These are phyloP conservation scores for Cheirogaleus medius DNA, from an alignment of 2,113 vertebrate species.

Conservation along the genomic window DNA sequence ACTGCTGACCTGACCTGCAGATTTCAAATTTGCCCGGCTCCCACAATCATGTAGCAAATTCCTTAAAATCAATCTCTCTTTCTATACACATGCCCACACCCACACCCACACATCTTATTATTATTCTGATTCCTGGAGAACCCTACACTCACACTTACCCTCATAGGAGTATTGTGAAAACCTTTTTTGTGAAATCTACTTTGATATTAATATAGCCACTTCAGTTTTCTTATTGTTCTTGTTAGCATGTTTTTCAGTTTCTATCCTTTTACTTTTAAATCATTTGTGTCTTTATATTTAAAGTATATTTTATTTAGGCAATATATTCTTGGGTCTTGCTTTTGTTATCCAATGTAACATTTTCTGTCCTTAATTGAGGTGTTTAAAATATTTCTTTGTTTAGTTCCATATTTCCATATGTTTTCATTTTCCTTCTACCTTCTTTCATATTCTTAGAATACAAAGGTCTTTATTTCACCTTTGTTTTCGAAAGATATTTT, in stretches of 20 bases:
- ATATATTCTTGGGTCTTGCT: not conserved
- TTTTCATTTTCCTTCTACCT: not conserved
- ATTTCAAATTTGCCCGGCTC: not conserved
- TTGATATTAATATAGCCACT: not conserved
- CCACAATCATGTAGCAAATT: not conserved
- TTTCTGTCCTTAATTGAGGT: not conserved
- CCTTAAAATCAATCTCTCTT: not conserved
- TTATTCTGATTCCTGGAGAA: not conserved
- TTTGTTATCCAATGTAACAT: not conserved
- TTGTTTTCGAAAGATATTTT: not conserved
- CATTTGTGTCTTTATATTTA: not conserved
- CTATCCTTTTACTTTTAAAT: not conserved
- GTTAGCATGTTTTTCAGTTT: not conserved
- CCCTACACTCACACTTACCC: not conserved
- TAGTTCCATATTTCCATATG: not conserved
- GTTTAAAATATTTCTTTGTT: not conserved
- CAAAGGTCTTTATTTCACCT: not conserved
- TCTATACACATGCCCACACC: not conserved
- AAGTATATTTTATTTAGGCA: not conserved
- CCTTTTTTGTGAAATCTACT: slow-evolving; percentile 22
- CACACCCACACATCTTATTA: not conserved
- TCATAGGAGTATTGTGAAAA: not conserved
- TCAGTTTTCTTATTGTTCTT: not conserved
- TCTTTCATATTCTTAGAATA: not conserved
- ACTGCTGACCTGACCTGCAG: not conserved